Conservation (phyloP, 2,888 invertebrate genomes). For the Cylindroiulus punctatus region DNA sequence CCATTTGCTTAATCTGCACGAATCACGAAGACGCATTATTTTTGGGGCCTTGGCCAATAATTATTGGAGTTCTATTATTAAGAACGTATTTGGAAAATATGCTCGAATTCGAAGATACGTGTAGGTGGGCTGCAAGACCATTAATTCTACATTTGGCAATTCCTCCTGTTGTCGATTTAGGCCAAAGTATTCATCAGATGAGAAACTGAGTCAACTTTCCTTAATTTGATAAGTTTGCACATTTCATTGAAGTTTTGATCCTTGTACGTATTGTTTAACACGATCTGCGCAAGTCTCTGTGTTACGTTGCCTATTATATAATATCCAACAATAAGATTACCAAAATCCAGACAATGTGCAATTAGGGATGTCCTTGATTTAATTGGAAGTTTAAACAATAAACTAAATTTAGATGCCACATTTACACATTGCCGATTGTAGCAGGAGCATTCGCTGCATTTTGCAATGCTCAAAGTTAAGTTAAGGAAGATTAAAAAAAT, state of each 20-base stretch:
- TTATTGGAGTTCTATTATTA: neutral
- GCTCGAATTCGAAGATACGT: neutral
- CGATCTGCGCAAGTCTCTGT: too few relatives aligned
- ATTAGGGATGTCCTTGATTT: too few relatives aligned
- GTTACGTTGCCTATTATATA: too few relatives aligned
- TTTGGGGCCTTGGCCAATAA: too few relatives aligned
- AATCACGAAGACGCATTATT: neutral
- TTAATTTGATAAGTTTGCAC: neutral
- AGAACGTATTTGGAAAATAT: neutral
- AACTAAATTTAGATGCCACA: too few relatives aligned
- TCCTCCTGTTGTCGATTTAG: neutral
- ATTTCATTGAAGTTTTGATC: neutral
- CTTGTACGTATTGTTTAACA: neutral
- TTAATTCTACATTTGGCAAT: neutral
- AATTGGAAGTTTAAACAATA: too few relatives aligned
- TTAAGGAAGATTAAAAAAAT: too few relatives aligned
- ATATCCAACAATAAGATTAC: too few relatives aligned
- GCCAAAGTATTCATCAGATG: neutral
- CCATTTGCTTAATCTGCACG: constrained; percentile 26
- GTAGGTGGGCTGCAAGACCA: neutral
- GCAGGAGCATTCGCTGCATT: too few relatives aligned
- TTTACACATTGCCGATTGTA: too few relatives aligned
- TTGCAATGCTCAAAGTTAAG: too few relatives aligned
- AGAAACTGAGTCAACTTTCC: neutral
- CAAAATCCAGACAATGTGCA: too few relatives aligned